Evolutionary conservation across 2,797 vertebrate species (phyloP).

Genomic region (Megaceryle alcyon): DNA sequence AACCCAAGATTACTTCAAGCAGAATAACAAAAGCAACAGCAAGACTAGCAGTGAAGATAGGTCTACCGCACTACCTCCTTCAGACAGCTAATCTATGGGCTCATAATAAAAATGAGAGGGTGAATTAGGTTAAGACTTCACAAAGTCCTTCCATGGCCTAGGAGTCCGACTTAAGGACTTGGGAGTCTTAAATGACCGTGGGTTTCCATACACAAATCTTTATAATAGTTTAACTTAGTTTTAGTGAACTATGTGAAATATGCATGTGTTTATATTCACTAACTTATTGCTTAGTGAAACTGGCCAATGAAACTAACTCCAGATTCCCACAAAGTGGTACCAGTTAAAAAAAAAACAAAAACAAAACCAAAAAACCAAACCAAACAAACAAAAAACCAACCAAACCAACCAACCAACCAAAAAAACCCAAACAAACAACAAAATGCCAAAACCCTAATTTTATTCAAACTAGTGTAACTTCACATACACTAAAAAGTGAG

Average conservation of each 20-base stretch:
- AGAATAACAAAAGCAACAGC: neutral
- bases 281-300: neutral
- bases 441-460: neutral
- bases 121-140: neutral
- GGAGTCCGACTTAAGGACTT: neutral
- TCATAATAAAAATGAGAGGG: neutral
- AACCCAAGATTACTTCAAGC: neutral
- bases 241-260: neutral
- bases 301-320: neutral
- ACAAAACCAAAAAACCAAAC: too few relatives aligned
- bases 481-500: fast-evolving
- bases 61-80: neutral
- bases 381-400: too few relatives aligned
- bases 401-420: too few relatives aligned
- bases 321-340: neutral
- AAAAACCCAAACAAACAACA: too few relatives aligned
- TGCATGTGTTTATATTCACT: neutral
- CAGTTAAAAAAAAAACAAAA: neutral
- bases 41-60: neutral
- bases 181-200: neutral
- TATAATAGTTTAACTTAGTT: neutral
- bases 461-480: neutral
- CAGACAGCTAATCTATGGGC: neutral
- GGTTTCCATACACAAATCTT: neutral
- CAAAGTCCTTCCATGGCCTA: neutral